phyloP scores from a whole-genome alignment of 2,888 invertebrate genomes.

The Lumbricus terrestris region DNA sequence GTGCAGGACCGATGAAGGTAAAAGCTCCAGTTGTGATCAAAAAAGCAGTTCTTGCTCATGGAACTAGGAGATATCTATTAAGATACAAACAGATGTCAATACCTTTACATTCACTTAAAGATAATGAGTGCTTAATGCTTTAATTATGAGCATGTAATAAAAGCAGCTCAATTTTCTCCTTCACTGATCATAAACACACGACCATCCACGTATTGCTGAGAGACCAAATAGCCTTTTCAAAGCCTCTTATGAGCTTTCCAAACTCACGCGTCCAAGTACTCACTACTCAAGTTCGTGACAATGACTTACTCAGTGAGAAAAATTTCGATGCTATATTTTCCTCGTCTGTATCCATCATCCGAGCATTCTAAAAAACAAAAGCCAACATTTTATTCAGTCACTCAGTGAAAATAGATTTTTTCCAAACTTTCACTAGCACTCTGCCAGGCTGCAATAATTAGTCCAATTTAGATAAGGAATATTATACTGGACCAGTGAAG shows the following conservation, averaged over 20 bases:
- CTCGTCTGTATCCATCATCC: constrained; percentile 12
- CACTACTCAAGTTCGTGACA: not conserved
- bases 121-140: too few species aligned
- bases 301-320: constrained; percentile 27
- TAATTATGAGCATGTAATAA: too few species aligned
- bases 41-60: too few species aligned
- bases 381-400: not conserved
- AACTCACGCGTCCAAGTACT: not conserved
- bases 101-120: not conserved
- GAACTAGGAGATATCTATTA: too few species aligned
- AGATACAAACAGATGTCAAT: not conserved
- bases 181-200: too few species aligned
- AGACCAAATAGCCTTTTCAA: too few species aligned
- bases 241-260: too few species aligned
- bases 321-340: constrained; percentile 28
- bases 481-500: not conserved
- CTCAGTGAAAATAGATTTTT: not conserved
- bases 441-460: not conserved
- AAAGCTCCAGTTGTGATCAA: too few species aligned
- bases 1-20: too few species aligned
- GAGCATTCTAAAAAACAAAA: not conserved
- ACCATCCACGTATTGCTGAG: too few species aligned
- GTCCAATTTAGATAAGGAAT: not conserved
- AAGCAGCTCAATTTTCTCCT: too few species aligned
- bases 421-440: not conserved